Percentiles rank a stretch among this genome's conserved stretches.
phyloP scores from a whole-genome alignment of 64 coral and sea anemone species.

The Actinia equina region DNA sequence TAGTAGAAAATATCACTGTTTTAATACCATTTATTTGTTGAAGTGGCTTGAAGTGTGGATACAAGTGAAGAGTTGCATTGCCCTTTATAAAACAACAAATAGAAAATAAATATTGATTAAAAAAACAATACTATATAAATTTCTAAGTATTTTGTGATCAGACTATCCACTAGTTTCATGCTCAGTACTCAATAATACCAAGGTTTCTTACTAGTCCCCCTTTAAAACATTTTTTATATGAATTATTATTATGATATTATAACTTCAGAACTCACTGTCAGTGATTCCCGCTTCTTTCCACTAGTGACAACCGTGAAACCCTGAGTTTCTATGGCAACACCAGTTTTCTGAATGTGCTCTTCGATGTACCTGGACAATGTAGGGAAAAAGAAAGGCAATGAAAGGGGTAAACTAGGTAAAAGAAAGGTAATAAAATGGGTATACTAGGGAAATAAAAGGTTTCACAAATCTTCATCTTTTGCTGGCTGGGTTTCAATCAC shows the following conservation, averaged over 20 bases:
- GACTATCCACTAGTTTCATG: no score
- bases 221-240: no score
- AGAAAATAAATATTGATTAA: not conserved
- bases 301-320: constrained; percentile 97
- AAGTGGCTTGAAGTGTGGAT: constrained; percentile 90
- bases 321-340: constrained; percentile 98
- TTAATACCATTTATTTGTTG: constrained; percentile 73
- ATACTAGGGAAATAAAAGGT: no score
- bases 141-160: not conserved
- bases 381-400: not conserved
- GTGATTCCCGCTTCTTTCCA: constrained; percentile 89
- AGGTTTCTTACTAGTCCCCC: no score
- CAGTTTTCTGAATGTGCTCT: constrained; percentile 93
- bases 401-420: not conserved
- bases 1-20: no score
- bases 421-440: not conserved
- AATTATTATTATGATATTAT: no score
- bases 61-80: constrained; percentile 91
- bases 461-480: no score
- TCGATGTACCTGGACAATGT: constrained; percentile 78
- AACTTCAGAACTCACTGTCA: constrained; percentile 61
- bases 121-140: not conserved
- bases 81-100: constrained; percentile 44
- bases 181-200: no score
- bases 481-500: no score